Conservation (phyloP, 2,888 invertebrate genomes). For the Eupithecia exiguata region DNA sequence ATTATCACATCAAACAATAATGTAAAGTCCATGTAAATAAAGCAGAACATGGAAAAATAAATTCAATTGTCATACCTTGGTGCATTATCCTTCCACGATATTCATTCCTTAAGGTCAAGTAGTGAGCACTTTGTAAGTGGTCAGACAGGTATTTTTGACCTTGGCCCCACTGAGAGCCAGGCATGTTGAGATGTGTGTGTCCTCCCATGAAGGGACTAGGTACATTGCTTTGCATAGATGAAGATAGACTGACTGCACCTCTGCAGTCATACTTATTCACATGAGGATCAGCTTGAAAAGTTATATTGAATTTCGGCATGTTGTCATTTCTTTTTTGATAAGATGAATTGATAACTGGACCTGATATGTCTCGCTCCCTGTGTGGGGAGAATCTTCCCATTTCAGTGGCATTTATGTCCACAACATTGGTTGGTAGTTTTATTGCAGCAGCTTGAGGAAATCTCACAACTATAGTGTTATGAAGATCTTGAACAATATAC, state of each 20-base stretch:
- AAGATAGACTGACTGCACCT: conserved; percentile 86
- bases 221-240: conserved; percentile 90
- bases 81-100: conserved; percentile 61
- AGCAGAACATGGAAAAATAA: not conserved
- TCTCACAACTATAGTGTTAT: conserved; percentile 73
- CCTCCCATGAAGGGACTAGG: conserved; percentile 87
- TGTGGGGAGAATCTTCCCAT: conserved; percentile 86
- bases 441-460: conserved; percentile 82
- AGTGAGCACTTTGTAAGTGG: conserved; percentile 87
- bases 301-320: conserved; percentile 63
- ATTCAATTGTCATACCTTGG: conserved; percentile 63
- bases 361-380: conserved; percentile 86
- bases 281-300: conserved; percentile 81
- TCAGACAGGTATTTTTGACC: conserved; percentile 88
- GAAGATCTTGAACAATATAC: conserved; percentile 67
- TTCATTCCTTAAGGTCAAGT: conserved; percentile 82
- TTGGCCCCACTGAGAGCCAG: conserved; percentile 88
- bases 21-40: conserved; percentile 2
- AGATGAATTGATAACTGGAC: conserved; percentile 83
- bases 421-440: conserved; percentile 85
- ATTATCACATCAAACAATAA: not conserved
- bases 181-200: conserved; percentile 89
- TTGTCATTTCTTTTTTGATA: conserved; percentile 58
- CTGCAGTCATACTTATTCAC: conserved; percentile 87
- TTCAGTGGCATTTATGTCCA: conserved; percentile 86